Evolutionary conservation across 2,113 vertebrate species (phyloP), one percentile per base, ranked within the genome.

Genomic region (Craseonycteris thonglongyai): DNA sequence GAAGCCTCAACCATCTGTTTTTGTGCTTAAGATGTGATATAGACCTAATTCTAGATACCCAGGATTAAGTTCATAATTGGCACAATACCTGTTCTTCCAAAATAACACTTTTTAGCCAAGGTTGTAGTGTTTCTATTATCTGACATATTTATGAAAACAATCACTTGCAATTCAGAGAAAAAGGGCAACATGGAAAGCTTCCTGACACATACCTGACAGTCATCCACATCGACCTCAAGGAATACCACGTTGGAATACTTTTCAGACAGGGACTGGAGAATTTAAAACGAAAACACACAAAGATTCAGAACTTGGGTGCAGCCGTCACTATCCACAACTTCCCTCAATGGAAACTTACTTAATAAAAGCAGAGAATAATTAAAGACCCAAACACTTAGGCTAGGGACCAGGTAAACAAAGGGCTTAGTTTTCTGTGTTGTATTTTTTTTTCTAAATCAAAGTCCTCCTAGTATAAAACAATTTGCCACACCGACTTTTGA

Each of bases 221-320:
- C 99, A 87, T 99, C 99, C 97, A 99, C 99, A 11, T 99, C 99
- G 15, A 99, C 98, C 98, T 99, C 99, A 10, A 99, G 95, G 97
- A 99, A 99, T 30, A 99, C 58, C 51, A 99, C 99, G 0, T 99
- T 66, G 0, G 59, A 26, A 80, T 98, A 98, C 2, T 98, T 94
- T 14, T 97, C 78, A 47, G 94, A 88, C 88, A 99, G 47, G 24
- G 4, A 0, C 99, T 99, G 95, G 54, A 97, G 96, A 63, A 82
- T 56, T 95, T 80, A 66, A 88, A 95, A 94, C 1, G 49, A 91
- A 69, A 63, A 71, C 51, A 33, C 30, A 63, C 38, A 80, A 28
- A 87, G 26, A 54, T 61, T 96, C 42, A 97, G 58, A 85, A 63
- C 22, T 24, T 51, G 33, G 1, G n/a, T 58, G 85, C 3, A 51